Base-by-base conservation (phyloP, 1,140 invertebrate species). In the Rhizoglyphus robini region DNA sequence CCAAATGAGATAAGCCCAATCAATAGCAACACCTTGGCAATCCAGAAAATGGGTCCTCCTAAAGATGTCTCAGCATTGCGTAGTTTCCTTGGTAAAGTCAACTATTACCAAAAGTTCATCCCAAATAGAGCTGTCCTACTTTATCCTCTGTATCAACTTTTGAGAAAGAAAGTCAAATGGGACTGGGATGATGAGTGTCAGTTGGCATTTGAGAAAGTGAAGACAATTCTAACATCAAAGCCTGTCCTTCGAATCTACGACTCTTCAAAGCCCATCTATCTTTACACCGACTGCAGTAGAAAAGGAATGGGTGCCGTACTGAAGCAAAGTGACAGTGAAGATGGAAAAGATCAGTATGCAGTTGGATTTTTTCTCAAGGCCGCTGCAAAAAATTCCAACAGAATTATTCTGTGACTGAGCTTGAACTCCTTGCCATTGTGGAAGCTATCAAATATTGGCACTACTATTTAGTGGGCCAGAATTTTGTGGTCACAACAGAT, bases 391-490 rank as follows among this genome's bases (percentile, higher is more conserved):
- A 81, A 20, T 72, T 69, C 15, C 79, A 83, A 70, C 69, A 71
- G 67, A 77, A 78, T 18, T 83, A 82, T 69, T 70, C 72, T 23
- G 76, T 81, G 64, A 71, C 80, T 4, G 79, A 84, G 34, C 77
- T 77, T 68, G 81, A 83, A 72, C 78, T 74, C 0, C 71, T 79
- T 11, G 73, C 75, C 4, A 75, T 82, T 31, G 66, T 80, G 46
- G 79, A 74, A 72, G 76, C 75, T 18, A 65, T 79, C 71, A 30
- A n/a, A n/a, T n/a, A n/a, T n/a, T n/a, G n/a, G n/a, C n/a, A n/a
- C n/a, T n/a, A n/a, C n/a, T n/a, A n/a, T n/a, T n/a, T n/a, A n/a
- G n/a, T n/a, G n/a, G n/a, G n/a, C n/a, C n/a, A n/a, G n/a, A n/a
- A n/a, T n/a, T 78, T 81, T 62, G 69, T 67, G 2, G 68, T 80